Base-by-base conservation (phyloP, 2,797 vertebrate species). In the Danio aesculapii region DNA sequence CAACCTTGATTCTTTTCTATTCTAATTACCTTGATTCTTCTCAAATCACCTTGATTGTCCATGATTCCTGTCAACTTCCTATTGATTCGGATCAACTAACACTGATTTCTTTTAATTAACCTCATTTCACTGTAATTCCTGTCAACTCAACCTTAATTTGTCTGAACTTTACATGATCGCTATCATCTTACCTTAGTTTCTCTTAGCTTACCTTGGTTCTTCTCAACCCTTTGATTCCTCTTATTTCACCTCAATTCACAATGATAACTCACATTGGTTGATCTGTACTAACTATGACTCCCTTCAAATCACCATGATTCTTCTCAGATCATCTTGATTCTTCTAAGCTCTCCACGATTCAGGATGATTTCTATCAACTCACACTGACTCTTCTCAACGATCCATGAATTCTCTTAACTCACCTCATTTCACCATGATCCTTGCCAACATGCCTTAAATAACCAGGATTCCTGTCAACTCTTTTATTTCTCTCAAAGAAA, bases 341-440 rank as follows among this genome's bases (percentile, higher is more conserved):
- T 5, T 59, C 58, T 21, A 0, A 9, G 19, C 57, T 58, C 57
- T 11, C 3, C n/a, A 17, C 17, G 2, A 10, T 0, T 21, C 3
- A 4, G 4, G n/a, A 10, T 5, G 1, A 58, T 6, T 57, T 3
- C n/a, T 19, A 16, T 58, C 55, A 3, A 2, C 17, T 58, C 8
- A 10, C n/a, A 1, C 16, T 8, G 6, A 3, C 3, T 57, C 55
- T 2, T 17, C 14, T 57, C n/a, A 8, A 3, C n/a, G 16, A 14
- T 0, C 0, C 53, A 8, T 16, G 2, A n/a, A 2, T 17, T 4
- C 0, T 47, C 3, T 49, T 1, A 11, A 1, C 4, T 52, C 13
- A 4, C 6, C 13, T 14, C 11, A 52, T 13, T 12, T 50, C 53
- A 16, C 5, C n/a, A n/a, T 16, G 0, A 10, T n/a, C n/a, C n/a